Base-by-base conservation (phyloP, 30 jellyfish, hydroid and myxozoan species). In the Pelagia noctiluca region DNA sequence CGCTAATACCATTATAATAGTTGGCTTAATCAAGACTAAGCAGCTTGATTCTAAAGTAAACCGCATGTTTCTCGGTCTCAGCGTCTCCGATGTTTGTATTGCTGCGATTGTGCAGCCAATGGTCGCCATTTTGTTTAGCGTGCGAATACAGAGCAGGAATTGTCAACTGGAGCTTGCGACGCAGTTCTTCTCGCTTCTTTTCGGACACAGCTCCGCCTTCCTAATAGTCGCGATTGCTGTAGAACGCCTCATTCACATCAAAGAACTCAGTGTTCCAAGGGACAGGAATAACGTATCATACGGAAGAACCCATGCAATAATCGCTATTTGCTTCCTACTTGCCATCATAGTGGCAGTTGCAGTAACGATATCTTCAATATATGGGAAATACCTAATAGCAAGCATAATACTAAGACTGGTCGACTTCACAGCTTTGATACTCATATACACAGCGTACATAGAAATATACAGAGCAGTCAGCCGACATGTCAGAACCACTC, bases 11-110 rank as follows among this genome's bases (percentile, higher is more conserved):
- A 66, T 82, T 79, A 83, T 82, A 11, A 75, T 70, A 1, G 85
- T 63, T 29, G 65, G 92, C 47, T 35, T 82, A 73, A 10, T 82
- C 13, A 83, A 75, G 21, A 62, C 92, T 16, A 82, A 82, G 72
- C 92, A 82, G n/a, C 73, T 82, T 11, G 86, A 70, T 16, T 82
- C 86, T 5, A 82, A 69, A 38, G 66, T 82, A 72, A 82, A 82
- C 30, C 92, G 92, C 31, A 82, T 82, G 92, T 82, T 82, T 37
- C 57, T 82, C 31, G 92, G 84, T 0, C 81, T 82, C n/a, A 57
- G 80, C 62, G 57, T 82, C 24, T 68, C 80, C 23, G 92, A 82
- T 36, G 78, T 49, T 2, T 36, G 76, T 35, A 76, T 82, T 11
- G 85, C 92, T 2, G 73, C 28, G 2, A n/a, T 82, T 1, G 92